Evolutionary conservation across 1,140 invertebrate genomes (phyloP).

Genomic region (Popillia japonica): DNA sequence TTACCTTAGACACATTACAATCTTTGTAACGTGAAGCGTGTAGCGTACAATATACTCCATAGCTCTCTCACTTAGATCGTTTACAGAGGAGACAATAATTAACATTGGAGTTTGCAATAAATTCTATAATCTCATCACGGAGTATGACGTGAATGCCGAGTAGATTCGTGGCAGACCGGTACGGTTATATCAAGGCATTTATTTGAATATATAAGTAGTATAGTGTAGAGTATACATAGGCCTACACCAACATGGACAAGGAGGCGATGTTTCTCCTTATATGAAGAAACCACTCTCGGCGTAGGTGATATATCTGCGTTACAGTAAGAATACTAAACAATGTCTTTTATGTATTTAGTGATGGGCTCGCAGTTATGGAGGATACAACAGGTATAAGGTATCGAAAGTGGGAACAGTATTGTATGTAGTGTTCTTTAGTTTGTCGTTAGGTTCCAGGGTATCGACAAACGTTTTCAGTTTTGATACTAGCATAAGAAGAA

Average conservation of each 20-base stretch:
- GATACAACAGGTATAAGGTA: too few species aligned
- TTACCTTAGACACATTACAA: neutral
- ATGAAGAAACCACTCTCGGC: constrained; percentile 1
- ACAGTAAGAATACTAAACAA: neutral
- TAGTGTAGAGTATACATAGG: neutral
- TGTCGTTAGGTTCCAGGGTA: too few species aligned
- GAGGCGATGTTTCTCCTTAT: neutral
- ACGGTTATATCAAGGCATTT: constrained; percentile 22
- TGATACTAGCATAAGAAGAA: too few species aligned
- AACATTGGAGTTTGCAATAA: constrained; percentile 28
- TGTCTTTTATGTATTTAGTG: neutral
- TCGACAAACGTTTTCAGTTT: too few species aligned
- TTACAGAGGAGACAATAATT: neutral
- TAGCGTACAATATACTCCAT: too few species aligned
- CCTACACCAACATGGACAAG: neutral
- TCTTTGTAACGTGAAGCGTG: neutral
- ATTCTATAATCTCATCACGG: constrained; percentile 27
- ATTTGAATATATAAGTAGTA: constrained; percentile 14
- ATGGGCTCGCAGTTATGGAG: too few species aligned
- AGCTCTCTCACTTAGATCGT: too few species aligned
- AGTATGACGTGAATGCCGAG: neutral
- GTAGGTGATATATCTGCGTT: constrained; percentile 5
- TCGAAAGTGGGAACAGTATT: too few species aligned
- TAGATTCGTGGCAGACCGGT: neutral
- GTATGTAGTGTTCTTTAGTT: too few species aligned